Base-by-base conservation (phyloP, 2,888 invertebrate genomes). In the Vanessa cardui region DNA sequence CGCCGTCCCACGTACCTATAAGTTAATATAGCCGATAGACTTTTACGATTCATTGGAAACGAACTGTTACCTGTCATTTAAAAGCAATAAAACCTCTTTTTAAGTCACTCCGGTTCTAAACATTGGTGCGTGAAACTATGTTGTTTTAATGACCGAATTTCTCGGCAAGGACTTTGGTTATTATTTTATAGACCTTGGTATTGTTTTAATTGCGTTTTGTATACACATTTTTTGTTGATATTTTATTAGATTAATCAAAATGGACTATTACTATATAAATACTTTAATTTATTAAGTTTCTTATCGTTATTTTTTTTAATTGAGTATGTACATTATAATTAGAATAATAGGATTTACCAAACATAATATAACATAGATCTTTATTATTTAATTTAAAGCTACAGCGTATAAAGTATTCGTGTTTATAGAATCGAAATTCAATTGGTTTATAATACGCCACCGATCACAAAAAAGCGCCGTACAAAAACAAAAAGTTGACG, bases 21-120 rank as follows among this genome's bases (percentile, higher is more conserved):
- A 44, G 50, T 60, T 62, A 58, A 85, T 59, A 50, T 61, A 54
- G 47, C 52, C 69, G 59, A 67, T 64, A 66, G 69, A 68, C 21
- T 66, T 71, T 71, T 71, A 71, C 52, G 66, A 66, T 59, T 59
- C 72, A 76, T 75, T 79, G 76, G 64, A 77, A 81, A 84, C 79
- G 81, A 82, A 83, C 84, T 85, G 83, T 85, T 84, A 85, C 86
- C 84, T 83, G 82, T 84, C 81, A 89, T 91, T 90, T 88, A 88
- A 88, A 89, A 87, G 87, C 80, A 80, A 88, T 90, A 90, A 90
- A 90, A 87, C 76, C 72, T 82, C 80, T 84, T 88, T 88, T 86
- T 83, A 83, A 85, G 78, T 80, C 79, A 84, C 80, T 83, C 77
- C 78, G 75, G 77, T 52, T 54, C 78, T 80, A 81, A 83, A 82